Evolutionary conservation across 2,113 vertebrate species (phyloP), one percentile per base, ranked within the genome.

Genomic region (Atractosteus spatula): DNA sequence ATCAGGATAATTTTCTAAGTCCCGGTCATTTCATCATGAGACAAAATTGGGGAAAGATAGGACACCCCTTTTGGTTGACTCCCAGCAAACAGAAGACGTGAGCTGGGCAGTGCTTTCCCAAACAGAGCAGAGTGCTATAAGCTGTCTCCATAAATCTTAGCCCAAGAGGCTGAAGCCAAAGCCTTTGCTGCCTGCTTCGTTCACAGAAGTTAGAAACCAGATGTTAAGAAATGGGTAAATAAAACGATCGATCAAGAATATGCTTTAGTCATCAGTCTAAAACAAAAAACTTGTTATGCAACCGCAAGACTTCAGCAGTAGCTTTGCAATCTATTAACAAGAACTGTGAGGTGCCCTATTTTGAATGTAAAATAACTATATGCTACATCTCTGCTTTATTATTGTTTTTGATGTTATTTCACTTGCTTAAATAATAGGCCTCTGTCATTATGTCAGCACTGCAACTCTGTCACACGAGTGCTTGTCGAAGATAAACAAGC

Each of bases 191-290:
- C 55, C 70, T 74, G 66, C 81, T 77, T 71, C 47, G 74, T 77
- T 75, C 77, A 51, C 69, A 80, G 80, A 87, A 84, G 78, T 82
- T 81, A 87, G 78, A 80, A 83, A 84, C 86, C 88, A 89, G 87
- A 90, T 88, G 87, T 87, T 80, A 68, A 77, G 78, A 74, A 57
- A 68, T 66, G 41, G 1, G 78, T 81, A 86, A 87, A 83, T 83
- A 86, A 83, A 82, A 79, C 81, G 73, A 80, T 82, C 70, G 76
- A 81, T 86, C 80, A 81, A 72, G 79, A 74, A 65, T 69, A 69
- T 62, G 72, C 59, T 72, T 63, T 61, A 75, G 67, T 64, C 41
- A 74, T 70, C 41, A 74, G 56, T 44, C 41, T 10, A 69, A 61
- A 42, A 59, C 41, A 11, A 12, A 55, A 41, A 42, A 5, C 47